Percentiles rank a stretch among this genome's conserved stretches.
Evolutionary conservation across 1,140 invertebrate species (phyloP).

Genomic region (Listronotus oregonensis): DNA sequence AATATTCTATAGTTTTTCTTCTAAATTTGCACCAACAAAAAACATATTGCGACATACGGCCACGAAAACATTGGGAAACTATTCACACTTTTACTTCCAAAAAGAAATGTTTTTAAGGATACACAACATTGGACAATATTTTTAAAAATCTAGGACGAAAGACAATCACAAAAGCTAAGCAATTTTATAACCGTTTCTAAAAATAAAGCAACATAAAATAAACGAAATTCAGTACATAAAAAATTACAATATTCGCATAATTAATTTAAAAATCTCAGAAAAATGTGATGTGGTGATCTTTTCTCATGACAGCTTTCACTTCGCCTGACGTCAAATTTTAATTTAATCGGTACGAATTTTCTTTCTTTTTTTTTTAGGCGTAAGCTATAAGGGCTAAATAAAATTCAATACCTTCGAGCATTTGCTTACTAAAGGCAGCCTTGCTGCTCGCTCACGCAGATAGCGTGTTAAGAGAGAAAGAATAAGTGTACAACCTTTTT

Average conservation of each 20-base stretch:
- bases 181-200: conserved; percentile 8
- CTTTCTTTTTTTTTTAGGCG: no score
- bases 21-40: conserved; percentile 10
- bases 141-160: conserved; percentile 3
- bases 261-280: conserved; percentile 4
- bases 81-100: conserved; percentile 9
- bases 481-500: no score
- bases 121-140: conserved; percentile 3
- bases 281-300: conserved; percentile 11
- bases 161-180: conserved; percentile 16
- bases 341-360: no score
- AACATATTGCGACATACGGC: neutral
- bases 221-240: neutral
- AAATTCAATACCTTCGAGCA: no score
- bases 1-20: conserved; percentile 27
- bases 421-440: no score
- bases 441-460: no score
- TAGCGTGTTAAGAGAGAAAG: no score
- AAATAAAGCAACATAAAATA: conserved; percentile 11
- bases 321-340: neutral
- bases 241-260: neutral
- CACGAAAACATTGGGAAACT: conserved; percentile 14
- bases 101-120: neutral
- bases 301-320: conserved; percentile 15
- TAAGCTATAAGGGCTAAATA: no score